Base-by-base conservation (phyloP, 2,888 invertebrate genomes). In the Esperia sulphurella region DNA sequence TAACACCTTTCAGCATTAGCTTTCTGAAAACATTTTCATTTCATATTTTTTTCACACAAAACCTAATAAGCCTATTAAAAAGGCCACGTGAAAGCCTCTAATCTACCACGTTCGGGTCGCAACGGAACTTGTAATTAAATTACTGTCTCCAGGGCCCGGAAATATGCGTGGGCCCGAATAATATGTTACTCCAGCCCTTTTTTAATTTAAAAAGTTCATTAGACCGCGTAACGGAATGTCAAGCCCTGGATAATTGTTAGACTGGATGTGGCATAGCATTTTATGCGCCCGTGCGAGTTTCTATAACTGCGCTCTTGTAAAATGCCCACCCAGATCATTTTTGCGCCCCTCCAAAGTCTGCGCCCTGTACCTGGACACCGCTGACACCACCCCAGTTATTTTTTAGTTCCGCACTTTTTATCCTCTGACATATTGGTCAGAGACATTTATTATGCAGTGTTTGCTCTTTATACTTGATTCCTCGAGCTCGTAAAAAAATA, bases 171-270 rank as follows among this genome's bases (percentile, higher is more conserved):
- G 53, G 46, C 49, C 44, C 45, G 52, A 50, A 55, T 59, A 59
- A 64, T 64, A 64, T 57, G 62, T 64, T 61, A 58, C 54, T 51
- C 56, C 40, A 54, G 47, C 51, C 53, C 56, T 55, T 62, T 61
- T 63, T 59, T 59, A 63, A 61, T 61, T 63, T 59, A 63, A 63
- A 63, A 63, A 57, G 59, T 63, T 63, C 54, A 59, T 61, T 61
- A 59, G 56, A 41, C 43, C 52, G 43, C 45, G 50, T 50, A 44
- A 49, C 45, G 50, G 51, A 44, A 49, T 39, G 10, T 53, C 8
- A 29, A 0, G 29, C 3, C 41, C 14, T 5, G 1, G 41, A 41
- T 21, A n/a, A 8, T 14, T 7, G 3, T 5, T 8, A 14, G 14
- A 14, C 39, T 39, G 39, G 39, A 39, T 14, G 9, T 39, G 39